Evolutionary conservation across 2,888 invertebrate species (phyloP), one percentile per base, ranked within the genome.

Genomic region (Rotaria magnacalcarata): DNA sequence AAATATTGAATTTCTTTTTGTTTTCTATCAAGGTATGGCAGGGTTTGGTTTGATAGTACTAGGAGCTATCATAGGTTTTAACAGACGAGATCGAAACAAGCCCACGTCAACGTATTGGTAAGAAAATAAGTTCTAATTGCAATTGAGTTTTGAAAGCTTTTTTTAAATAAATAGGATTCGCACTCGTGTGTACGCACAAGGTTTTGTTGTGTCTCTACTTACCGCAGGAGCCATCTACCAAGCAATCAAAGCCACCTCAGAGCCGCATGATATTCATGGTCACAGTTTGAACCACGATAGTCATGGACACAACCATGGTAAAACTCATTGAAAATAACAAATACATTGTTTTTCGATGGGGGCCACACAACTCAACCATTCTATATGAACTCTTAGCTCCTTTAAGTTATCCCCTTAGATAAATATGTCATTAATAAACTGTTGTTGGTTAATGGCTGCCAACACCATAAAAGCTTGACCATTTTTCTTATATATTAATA

Each of bases 101-200:
- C 75, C 75, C 8, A 75, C 75, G 10, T 75, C 75, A 7, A 75
- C 75, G 4, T 75, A 75, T 43, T 75, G 75, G 75, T 75, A 75
- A 43, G 41, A 14, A 27, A 11, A 34, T 34, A 14, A 56, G 24
- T 52, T 11, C 11, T 10, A 47, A 47, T 47, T 47, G 7, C 11
- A 47, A 47, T 47, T 2, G 21, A 56, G 5, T 52, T 52, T 52
- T 16, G 19, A 24, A 56, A 21, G 1, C 24, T 24, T 54, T 11
- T 60, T 27, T 5, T 14, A 34, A 34, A 34, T 34, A 34, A 34
- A 60, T 60, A 60, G 60, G 60, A 60, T 60, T 60, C 60, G 60
- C 27, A 60, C 60, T 60, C 60, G 60, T 60, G 60, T 60, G 27
- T 60, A 27, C 27, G 75, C 75, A 10, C 75, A 75, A 43, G 75